These are phyloP conservation scores for Staurois parvus DNA, from an alignment of 2,797 vertebrate species.

Conservation along the genomic window DNA sequence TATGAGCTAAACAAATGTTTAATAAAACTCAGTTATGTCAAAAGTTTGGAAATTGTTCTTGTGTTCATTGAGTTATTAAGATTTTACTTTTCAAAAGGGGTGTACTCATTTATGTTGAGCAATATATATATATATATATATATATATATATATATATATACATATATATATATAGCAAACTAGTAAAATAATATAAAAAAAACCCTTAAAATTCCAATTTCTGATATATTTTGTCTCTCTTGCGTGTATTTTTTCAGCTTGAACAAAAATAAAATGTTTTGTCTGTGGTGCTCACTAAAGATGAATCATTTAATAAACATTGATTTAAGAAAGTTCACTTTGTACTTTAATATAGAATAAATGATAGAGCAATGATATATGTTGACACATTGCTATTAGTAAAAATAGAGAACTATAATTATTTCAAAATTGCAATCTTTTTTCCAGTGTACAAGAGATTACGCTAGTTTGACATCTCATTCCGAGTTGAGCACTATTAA, in stretches of 20 bases:
- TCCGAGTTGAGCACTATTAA: conserved; percentile 45
- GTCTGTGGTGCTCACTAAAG: neutral
- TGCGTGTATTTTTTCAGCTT: neutral
- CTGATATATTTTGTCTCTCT: neutral
- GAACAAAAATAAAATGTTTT: neutral
- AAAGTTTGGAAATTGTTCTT: too few relatives aligned
- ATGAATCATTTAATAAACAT: conserved; percentile 34
- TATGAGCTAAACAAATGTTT: too few relatives aligned
- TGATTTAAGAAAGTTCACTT: conserved; percentile 45
- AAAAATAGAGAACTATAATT: conserved; percentile 55
- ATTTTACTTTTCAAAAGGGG: too few relatives aligned
- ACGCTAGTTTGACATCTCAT: conserved; percentile 47
- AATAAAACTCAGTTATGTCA: too few relatives aligned
- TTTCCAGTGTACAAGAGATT: conserved; percentile 30
- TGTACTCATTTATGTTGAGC: too few relatives aligned
- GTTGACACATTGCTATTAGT: conserved; percentile 52
- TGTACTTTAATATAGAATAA: conserved; percentile 39
- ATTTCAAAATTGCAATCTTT: conserved; percentile 55
- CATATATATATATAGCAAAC: too few relatives aligned
- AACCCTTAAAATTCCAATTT: too few relatives aligned
- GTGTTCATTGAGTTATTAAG: too few relatives aligned
- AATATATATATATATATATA: too few relatives aligned
- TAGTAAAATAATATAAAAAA: too few relatives aligned
- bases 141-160: too few relatives aligned
- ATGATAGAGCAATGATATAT: conserved; percentile 48